Evolutionary conservation across 2,113 vertebrate genomes (phyloP).

Genomic region (Ictalurus furcatus): DNA sequence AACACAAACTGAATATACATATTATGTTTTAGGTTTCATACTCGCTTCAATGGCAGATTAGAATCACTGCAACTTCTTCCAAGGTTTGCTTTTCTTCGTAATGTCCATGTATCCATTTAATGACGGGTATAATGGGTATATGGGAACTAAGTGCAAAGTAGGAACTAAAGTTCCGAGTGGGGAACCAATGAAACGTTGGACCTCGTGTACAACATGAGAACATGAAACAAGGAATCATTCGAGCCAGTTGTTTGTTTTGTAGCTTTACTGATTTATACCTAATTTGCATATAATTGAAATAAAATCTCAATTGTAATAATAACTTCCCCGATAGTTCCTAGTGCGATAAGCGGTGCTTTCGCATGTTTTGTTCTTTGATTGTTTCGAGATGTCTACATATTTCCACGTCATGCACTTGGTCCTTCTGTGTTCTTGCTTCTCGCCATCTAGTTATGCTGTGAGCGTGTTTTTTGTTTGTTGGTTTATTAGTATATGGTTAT

Average conservation of each 20-base stretch:
- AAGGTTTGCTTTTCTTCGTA: not conserved
- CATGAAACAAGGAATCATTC: not conserved
- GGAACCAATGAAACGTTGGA: not conserved
- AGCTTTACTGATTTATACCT: not conserved
- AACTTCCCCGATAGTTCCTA: not conserved
- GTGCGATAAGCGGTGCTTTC: not conserved
- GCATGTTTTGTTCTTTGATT: not conserved
- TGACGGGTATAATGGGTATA: not conserved
- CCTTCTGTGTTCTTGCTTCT: not conserved
- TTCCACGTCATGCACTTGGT: not conserved
- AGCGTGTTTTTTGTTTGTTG: not conserved
- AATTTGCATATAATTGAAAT: not conserved
- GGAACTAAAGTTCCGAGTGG: not conserved
- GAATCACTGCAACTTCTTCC: not conserved
- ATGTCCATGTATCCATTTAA: not conserved
- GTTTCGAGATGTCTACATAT: not conserved
- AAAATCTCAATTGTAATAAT: not conserved
- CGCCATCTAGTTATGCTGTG: not conserved
- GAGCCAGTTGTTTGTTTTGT: not conserved
- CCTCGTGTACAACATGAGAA: not conserved
- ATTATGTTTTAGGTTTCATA: not conserved
- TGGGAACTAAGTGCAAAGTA: not conserved
- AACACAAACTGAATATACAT: not conserved
- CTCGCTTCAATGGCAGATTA: too few relatives aligned
- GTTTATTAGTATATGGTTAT: not conserved